Evolutionary conservation across 1,140 invertebrate genomes (phyloP).

Genomic region (Venustaconcha ellipsiformis): DNA sequence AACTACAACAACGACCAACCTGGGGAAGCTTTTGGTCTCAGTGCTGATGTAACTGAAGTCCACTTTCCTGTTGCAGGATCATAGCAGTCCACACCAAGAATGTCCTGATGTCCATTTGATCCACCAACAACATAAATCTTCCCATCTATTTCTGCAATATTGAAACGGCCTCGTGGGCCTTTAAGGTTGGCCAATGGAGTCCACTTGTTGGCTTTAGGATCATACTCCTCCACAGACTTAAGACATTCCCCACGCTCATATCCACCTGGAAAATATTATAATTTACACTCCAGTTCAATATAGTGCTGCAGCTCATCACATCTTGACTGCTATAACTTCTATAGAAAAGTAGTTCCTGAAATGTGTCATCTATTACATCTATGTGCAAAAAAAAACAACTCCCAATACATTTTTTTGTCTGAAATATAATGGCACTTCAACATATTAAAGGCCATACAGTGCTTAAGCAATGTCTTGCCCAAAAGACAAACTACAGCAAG

Average conservation of each 20-base stretch:
- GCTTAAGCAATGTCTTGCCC: too few species aligned
- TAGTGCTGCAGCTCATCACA: too few species aligned
- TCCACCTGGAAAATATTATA: slow-evolving; percentile 74
- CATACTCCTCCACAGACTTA: slow-evolving; percentile 80
- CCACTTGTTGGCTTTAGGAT: slow-evolving; percentile 80
- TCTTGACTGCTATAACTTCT: too few species aligned
- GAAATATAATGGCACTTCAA: too few species aligned
- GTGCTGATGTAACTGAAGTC: slow-evolving; percentile 75
- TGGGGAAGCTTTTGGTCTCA: slow-evolving; percentile 64
- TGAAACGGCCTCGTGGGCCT: slow-evolving; percentile 80
- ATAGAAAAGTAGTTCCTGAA: too few species aligned
- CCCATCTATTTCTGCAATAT: slow-evolving; percentile 74
- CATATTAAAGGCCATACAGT: too few species aligned
- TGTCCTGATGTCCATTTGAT: slow-evolving; percentile 79
- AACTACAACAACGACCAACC: slow-evolving; percentile 25
- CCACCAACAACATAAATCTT: slow-evolving; percentile 84
- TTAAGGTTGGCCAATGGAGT: slow-evolving; percentile 77
- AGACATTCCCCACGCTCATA: slow-evolving; percentile 89
- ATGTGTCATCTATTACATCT: too few species aligned
- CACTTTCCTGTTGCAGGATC: slow-evolving; percentile 75
- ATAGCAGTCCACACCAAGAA: slow-evolving; percentile 79
- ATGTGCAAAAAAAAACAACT: too few species aligned
- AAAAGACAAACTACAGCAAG: too few species aligned
- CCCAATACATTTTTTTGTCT: too few species aligned
- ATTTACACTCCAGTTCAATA: too few species aligned